Conservation (phyloP, 2,888 invertebrate genomes). For the Chalcosyrphus nemorum region DNA sequence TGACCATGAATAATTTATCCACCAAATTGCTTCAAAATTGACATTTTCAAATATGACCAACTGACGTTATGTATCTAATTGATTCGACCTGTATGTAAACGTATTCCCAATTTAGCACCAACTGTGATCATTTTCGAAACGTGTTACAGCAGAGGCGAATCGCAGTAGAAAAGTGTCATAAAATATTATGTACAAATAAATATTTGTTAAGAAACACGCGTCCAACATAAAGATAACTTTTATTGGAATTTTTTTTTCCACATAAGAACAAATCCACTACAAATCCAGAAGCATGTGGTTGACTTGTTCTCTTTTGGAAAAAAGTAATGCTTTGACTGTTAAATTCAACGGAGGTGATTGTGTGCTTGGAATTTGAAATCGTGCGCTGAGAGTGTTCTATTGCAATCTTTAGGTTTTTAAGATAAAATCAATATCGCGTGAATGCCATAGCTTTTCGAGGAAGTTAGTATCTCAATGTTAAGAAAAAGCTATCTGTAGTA, state of each 20-base stretch:
- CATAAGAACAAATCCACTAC: neutral
- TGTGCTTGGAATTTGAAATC: neutral
- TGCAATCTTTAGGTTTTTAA: neutral
- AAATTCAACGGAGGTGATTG: neutral
- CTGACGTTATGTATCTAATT: no score
- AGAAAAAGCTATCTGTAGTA: no score
- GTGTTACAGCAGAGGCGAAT: neutral
- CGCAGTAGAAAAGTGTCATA: neutral
- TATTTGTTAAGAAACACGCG: neutral
- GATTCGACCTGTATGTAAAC: neutral
- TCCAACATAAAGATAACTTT: neutral
- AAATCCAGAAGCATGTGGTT: neutral
- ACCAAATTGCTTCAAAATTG: neutral
- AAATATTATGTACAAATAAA: neutral
- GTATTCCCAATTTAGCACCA: neutral
- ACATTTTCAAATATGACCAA: no score
- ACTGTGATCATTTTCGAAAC: neutral
- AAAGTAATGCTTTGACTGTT: neutral
- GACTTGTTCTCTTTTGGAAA: neutral
- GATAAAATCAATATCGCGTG: neutral
- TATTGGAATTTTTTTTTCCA: neutral
- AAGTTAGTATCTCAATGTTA: no score
- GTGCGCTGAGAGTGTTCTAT: neutral
- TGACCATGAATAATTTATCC: neutral
- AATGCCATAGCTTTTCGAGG: neutral